Evolutionary conservation across 2,888 invertebrate species (phyloP), one percentile per base, ranked within the genome.

Genomic region (Watsonalla cultraria): DNA sequence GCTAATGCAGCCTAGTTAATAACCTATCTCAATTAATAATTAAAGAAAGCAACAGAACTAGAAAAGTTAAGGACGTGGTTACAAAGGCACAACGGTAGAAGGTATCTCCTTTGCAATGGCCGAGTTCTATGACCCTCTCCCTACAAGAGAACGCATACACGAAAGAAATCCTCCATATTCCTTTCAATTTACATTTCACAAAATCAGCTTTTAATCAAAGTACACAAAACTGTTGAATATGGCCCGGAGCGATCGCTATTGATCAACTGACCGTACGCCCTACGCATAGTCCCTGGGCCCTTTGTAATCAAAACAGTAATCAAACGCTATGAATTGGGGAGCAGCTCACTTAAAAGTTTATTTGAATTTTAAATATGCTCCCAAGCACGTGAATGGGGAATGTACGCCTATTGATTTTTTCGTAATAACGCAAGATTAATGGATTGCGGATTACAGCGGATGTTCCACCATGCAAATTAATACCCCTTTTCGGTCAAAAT

Each of bases 291-390:
- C 24, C 24, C 24, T 69, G 54, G 56, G 70, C 82, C 85, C 76
- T 80, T 80, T 80, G 82, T 84, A 85, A 86, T 86, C 85, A 86
- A 84, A 86, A 85, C 81, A 79, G 86, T 87, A 84, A 88, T 89
- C 84, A 87, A 87, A 84, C 76, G 78, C 70, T 70, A 79, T 69
- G 79, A 81, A 80, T 80, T 78, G 80, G 82, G 78, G 76, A 63
- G 71, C 70, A 70, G 66, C 70, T 60, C 68, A 77, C 68, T 76
- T 76, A 78, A 80, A 83, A 85, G 75, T 82, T 81, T 81, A 86
- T 88, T 86, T 82, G 73, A 82, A 85, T 82, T 84, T 85, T 82
- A 80, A 84, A 81, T 78, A 75, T 68, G 64, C 63, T 64, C 60
- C 57, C 55, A 61, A 57, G 58, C 53, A 55, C 55, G 68, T 71